Percentiles rank a stretch among this genome's conserved stretches.
These are phyloP conservation scores for Monoplex corrugatus DNA, from an alignment of 2,888 invertebrate species.

Conservation along the genomic window DNA sequence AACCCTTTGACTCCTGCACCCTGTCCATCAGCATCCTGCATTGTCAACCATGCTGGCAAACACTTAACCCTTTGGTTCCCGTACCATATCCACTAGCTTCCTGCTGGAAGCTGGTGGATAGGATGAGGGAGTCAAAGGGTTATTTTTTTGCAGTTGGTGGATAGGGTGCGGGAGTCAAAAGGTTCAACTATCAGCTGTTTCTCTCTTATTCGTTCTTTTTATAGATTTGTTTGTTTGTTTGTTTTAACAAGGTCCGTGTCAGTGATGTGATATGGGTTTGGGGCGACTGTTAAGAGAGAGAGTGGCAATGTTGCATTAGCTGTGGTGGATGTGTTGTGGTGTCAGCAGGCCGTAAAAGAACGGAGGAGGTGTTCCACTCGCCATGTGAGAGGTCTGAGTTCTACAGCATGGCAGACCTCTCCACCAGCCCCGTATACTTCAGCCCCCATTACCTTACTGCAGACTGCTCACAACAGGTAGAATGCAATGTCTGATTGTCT, in stretches of 20 bases:
- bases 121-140: too few species aligned
- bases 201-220: too few species aligned
- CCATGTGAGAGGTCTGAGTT: slow-evolving; percentile 98
- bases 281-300: not conserved
- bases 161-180: too few species aligned
- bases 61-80: too few species aligned
- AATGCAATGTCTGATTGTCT: not conserved
- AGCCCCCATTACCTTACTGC: slow-evolving; percentile 82
- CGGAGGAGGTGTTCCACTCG: slow-evolving; percentile 93
- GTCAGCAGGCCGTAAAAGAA: slow-evolving; percentile 64
- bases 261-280: not conserved
- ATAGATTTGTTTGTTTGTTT: not conserved
- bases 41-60: too few species aligned
- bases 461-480: not conserved
- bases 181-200: too few species aligned
- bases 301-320: not conserved
- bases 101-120: too few species aligned
- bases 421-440: slow-evolving; percentile 96
- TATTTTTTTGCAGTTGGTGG: too few species aligned
- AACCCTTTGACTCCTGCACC: too few species aligned
- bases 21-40: too few species aligned
- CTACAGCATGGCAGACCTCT: slow-evolving; percentile 97
- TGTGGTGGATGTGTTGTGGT: too few species aligned
- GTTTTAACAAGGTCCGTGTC: not conserved
- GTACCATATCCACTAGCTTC: too few species aligned